Conservation (phyloP, 2,888 invertebrate genomes). For the Nipponacmea schrenckii region DNA sequence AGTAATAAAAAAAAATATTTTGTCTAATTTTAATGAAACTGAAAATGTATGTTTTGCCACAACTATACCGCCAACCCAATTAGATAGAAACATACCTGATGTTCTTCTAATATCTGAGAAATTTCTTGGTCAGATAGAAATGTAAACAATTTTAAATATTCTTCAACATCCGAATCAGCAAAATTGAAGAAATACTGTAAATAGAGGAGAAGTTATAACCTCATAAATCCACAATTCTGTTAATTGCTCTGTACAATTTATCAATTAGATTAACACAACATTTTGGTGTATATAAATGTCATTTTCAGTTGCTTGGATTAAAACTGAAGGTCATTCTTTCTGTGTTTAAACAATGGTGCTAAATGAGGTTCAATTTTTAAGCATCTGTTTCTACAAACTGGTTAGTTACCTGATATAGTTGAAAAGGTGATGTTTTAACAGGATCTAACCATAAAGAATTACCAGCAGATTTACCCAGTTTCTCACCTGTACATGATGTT, state of each 20-base stretch:
- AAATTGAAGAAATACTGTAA: constrained; percentile 82
- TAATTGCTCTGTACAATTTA: too few species aligned
- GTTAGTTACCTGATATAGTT: constrained; percentile 80
- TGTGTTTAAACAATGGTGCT: too few species aligned
- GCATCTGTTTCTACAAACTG: too few species aligned
- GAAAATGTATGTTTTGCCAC: background rate
- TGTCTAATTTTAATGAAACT: too few species aligned
- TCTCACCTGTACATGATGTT: constrained; percentile 90
- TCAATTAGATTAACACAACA: too few species aligned
- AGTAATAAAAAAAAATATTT: too few species aligned
- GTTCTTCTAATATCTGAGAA: constrained; percentile 78
- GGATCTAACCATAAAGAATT: constrained; percentile 89
- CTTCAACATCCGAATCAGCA: constrained; percentile 85
- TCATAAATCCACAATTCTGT: background rate
- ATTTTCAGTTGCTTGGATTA: too few species aligned
- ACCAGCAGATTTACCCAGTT: constrained; percentile 93
- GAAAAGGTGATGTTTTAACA: constrained; percentile 84
- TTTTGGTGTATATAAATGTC: too few species aligned
- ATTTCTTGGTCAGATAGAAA: constrained; percentile 80
- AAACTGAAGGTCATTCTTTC: too few species aligned
- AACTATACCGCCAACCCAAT: too few species aligned
- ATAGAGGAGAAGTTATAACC: constrained; percentile 22
- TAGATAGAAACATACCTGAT: too few species aligned
- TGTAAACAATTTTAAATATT: constrained; percentile 84
- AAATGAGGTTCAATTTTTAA: too few species aligned